Percentiles rank a stretch among this genome's conserved stretches.
Conservation (phyloP, 2,797 vertebrate species). For the Psittacula echo region DNA sequence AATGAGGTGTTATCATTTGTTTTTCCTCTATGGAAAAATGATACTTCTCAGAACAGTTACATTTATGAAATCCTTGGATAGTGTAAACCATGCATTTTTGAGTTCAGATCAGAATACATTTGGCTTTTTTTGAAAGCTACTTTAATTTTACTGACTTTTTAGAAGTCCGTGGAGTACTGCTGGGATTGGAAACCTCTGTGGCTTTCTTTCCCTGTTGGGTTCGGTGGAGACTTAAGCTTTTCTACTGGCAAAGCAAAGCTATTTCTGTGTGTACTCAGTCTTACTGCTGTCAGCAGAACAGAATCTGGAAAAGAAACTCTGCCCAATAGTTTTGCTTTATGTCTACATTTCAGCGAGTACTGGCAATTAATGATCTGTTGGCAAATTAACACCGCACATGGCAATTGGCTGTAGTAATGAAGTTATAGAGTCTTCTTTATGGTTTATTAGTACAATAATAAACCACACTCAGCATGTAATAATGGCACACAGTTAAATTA, state of each 20-base stretch:
- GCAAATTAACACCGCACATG: constrained; percentile 65
- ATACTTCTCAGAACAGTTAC: background rate
- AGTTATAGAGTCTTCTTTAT: constrained; percentile 72
- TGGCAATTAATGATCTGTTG: constrained; percentile 60
- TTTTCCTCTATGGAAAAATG: background rate
- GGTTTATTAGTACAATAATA: constrained; percentile 75
- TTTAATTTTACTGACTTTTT: background rate
- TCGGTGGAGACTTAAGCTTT: background rate
- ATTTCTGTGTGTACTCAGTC: background rate
- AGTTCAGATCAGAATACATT: background rate
- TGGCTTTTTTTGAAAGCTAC: background rate
- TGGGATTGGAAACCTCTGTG: background rate
- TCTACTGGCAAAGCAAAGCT: background rate
- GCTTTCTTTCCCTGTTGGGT: background rate
- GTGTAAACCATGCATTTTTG: background rate
- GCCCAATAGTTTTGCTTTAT: constrained; percentile 51
- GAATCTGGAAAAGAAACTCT: constrained; percentile 8
- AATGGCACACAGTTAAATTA: constrained; percentile 72
- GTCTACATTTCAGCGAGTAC: constrained; percentile 10
- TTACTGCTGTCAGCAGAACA: background rate
- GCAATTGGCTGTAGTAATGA: constrained; percentile 73
- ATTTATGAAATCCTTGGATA: background rate
- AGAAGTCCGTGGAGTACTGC: background rate
- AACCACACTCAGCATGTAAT: constrained; percentile 64
- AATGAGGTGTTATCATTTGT: background rate